Percentiles rank a stretch among this genome's conserved stretches.
phyloP scores from a whole-genome alignment of 2,888 invertebrate genomes.

The Ganaspis brasiliensis region DNA sequence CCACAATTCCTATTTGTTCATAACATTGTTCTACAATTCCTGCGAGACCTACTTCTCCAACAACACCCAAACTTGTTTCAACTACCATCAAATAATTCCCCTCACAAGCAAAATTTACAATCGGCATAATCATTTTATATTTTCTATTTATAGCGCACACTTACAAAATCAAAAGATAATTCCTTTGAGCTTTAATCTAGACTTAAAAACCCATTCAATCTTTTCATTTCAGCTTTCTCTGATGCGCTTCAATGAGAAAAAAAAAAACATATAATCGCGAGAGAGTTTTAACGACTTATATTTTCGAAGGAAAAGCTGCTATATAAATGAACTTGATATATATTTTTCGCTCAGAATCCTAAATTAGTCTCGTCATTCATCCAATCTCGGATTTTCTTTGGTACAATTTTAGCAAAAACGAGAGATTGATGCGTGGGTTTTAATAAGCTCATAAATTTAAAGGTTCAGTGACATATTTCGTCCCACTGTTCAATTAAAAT shows the following conservation, averaged over 20 bases:
- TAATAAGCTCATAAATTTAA: slow-evolving; percentile 7
- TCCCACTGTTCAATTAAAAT: slow-evolving; percentile 27
- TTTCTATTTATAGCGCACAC: too few relatives aligned
- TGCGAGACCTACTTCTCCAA: slow-evolving; percentile 25
- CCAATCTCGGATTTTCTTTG: not conserved
- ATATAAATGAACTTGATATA: too few relatives aligned
- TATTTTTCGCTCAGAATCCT: too few relatives aligned
- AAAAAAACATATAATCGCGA: too few relatives aligned
- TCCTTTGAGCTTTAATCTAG: too few relatives aligned
- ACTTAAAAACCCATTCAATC: too few relatives aligned
- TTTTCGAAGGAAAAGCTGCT: too few relatives aligned
- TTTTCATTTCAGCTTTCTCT: too few relatives aligned
- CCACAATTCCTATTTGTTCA: slow-evolving; percentile 21
- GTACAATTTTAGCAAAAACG: not conserved
- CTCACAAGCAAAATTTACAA: not conserved
- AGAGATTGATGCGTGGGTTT: slow-evolving; percentile 7
- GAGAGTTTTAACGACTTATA: too few relatives aligned
- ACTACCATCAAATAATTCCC: slow-evolving; percentile 20
- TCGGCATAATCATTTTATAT: too few relatives aligned
- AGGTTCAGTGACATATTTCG: slow-evolving; percentile 12
- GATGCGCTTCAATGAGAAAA: too few relatives aligned
- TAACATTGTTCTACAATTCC: slow-evolving; percentile 16
- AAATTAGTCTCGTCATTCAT: not conserved
- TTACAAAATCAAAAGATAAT: not conserved
- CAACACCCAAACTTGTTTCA: slow-evolving; percentile 12